phyloP scores from a whole-genome alignment of 2,797 vertebrate genomes.

The Nyctibius grandis region DNA sequence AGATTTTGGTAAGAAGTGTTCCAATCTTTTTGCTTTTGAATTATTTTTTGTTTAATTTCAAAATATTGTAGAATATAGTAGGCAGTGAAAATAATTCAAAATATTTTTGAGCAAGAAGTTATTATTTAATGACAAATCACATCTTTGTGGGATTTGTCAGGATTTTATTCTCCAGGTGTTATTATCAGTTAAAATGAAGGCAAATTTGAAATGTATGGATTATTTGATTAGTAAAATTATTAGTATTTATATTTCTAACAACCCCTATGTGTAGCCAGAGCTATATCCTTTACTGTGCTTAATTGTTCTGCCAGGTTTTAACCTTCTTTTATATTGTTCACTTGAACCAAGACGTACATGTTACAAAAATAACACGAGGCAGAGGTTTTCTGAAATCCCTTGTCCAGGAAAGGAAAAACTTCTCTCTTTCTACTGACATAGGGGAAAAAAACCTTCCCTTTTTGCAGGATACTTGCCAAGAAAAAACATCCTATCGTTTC shows the following conservation, averaged over 20 bases:
- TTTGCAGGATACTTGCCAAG: not conserved
- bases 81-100: not conserved
- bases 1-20: not conserved
- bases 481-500: not conserved
- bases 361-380: not conserved
- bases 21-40: not conserved
- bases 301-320: not conserved
- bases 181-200: not conserved
- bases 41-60: not conserved
- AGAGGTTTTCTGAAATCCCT: not conserved
- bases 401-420: not conserved
- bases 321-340: not conserved
- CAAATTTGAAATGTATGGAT: not conserved
- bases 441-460: not conserved
- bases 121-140: not conserved
- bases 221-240: not conserved
- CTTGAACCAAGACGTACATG: fast-evolving
- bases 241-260: not conserved
- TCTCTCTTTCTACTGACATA: not conserved
- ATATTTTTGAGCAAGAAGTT: not conserved
- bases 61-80: not conserved
- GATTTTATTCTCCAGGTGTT: not conserved
- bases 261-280: not conserved
- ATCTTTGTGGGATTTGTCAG: not conserved
- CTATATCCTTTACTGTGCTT: not conserved